Base-by-base conservation (phyloP, 2,113 vertebrate species). In the Dolichallabes microphthalmus region DNA sequence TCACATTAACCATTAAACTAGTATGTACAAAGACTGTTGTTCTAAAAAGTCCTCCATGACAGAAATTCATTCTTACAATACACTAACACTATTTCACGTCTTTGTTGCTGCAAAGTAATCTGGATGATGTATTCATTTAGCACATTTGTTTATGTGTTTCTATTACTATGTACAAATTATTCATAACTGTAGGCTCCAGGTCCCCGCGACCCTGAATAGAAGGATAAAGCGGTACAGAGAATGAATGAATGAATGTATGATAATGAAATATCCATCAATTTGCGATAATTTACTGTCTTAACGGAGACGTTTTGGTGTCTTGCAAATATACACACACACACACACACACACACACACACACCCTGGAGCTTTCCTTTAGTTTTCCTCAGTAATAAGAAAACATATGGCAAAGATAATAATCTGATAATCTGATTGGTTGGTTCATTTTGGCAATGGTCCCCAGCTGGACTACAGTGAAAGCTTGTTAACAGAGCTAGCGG, bases 91-190 rank as follows among this genome's bases (percentile, higher is more conserved):
- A 19, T 68, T 68, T 32, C 9, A 73, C 9, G 45, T 39, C 35
- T 10, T 69, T 35, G 0, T 32, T 45, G 19, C 12, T 25, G 11
- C 10, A n/a, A 52, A 14, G 80, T 81, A 78, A 63, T 79, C 61
- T 82, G 13, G 11, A 55, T 77, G 4, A 14, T 80, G 66, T 86
- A 75, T 86, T 81, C 82, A 83, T 35, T 53, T 82, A 22, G 19
- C 39, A 1, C 10, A 64, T n/a, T 64, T 12, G 61, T 58, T 58
- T 35, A 35, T 69, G 17, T 35, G 30, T 35, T 69, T 69, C 15
- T n/a, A 6, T 14, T 4, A 27, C 10, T 3, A 27, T 1, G 30
- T 66, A 6, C 30, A 63, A 63, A 12, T n/a, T n/a, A 63, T 12
- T 63, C 4, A 63, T 63, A 45, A 45, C 13, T 66, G n/a, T n/a